Evolutionary conservation across 2,888 invertebrate genomes (phyloP).

Genomic region (Metalampra italica): DNA sequence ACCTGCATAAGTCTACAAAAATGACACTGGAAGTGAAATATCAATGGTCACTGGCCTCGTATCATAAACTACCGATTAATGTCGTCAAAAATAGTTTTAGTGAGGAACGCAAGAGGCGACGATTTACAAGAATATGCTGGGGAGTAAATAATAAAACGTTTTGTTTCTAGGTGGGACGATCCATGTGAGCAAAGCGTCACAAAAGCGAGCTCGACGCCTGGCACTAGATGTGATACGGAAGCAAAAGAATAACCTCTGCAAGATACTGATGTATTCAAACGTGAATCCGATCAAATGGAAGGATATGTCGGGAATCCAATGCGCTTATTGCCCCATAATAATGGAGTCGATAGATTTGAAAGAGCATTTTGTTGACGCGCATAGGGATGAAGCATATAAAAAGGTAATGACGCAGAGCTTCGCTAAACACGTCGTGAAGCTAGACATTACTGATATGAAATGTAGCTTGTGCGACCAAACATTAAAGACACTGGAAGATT

Average conservation of each 20-base stretch:
- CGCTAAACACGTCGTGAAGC: constrained; percentile 3
- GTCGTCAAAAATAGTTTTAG: neutral
- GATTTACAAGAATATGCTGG: neutral
- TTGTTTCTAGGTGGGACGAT: constrained; percentile 12
- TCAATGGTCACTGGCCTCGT: neutral
- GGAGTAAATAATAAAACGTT: constrained; percentile 2
- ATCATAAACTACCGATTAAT: neutral
- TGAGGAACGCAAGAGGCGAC: neutral
- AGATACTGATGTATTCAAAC: constrained; percentile 29
- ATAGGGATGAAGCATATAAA: constrained; percentile 34
- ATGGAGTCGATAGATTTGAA: constrained; percentile 45
- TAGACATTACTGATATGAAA: constrained; percentile 11
- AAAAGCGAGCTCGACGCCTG: constrained; percentile 3
- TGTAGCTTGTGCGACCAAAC: constrained; percentile 30
- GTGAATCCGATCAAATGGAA: constrained; percentile 51
- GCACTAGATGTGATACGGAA: neutral
- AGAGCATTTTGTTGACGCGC: constrained; percentile 35
- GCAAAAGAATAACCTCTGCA: constrained; percentile 6
- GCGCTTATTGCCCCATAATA: constrained; percentile 50
- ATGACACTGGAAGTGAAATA: neutral
- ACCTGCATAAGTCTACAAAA: neutral
- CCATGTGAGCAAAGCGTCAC: constrained; percentile 7
- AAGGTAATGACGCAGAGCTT: constrained; percentile 23
- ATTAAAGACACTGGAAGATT: constrained; percentile 40
- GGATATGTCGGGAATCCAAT: constrained; percentile 32